Evolutionary conservation across 2,888 invertebrate genomes (phyloP), one percentile per base, ranked within the genome.

Genomic region (Megamerina dolium): DNA sequence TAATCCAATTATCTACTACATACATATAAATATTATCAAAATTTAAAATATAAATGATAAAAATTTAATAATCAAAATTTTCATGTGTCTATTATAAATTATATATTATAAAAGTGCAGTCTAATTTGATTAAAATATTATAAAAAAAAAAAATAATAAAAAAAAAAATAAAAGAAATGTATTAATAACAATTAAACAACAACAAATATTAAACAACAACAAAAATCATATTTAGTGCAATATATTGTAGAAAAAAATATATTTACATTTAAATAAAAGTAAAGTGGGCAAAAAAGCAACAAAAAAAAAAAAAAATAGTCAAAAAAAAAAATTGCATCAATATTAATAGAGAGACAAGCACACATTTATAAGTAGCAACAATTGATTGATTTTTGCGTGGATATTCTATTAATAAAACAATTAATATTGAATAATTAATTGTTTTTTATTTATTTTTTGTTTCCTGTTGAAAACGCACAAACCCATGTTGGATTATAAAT

Each of bases 401-500:
- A n/a, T n/a, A n/a, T n/a, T n/a, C n/a, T n/a, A n/a, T n/a, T n/a
- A n/a, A n/a, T n/a, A n/a, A n/a, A n/a, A n/a, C n/a, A n/a, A n/a
- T n/a, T n/a, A n/a, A n/a, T n/a, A n/a, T n/a, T n/a, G n/a, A n/a
- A n/a, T n/a, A n/a, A n/a, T n/a, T n/a, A n/a, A n/a, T n/a, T n/a
- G n/a, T n/a, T n/a, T n/a, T n/a, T n/a, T n/a, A n/a, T n/a, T n/a
- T n/a, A n/a, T n/a, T n/a, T n/a, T n/a, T n/a, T n/a, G n/a, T n/a
- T n/a, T n/a, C n/a, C n/a, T n/a, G n/a, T n/a, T n/a, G n/a, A 44
- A 43, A 33, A 56, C 56, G 57, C 57, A 63, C 63, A 61, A 62
- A 46, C 61, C 57, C 60, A 64, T 65, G 67, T 68, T 66, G 68
- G 64, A 68, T 66, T 68, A 68, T 68, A 68, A 68, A 66, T 66